Conservation (phyloP, 2,113 vertebrate species). For the Scolopax mira region DNA sequence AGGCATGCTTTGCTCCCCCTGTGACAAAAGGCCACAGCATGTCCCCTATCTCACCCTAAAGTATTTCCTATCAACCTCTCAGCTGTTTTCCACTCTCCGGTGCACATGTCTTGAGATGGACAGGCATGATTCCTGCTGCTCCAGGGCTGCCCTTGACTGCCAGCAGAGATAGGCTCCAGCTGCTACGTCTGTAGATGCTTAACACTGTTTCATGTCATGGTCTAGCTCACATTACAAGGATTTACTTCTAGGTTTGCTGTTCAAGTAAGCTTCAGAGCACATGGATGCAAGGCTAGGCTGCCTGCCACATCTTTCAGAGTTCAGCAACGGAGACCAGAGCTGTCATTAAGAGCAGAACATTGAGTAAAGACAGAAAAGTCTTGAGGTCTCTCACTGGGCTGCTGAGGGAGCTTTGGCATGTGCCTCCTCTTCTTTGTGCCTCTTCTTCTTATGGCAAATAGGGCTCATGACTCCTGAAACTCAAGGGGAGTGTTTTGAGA, state of each 20-base stretch:
- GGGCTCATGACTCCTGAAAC: background rate
- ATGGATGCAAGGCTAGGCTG: background rate
- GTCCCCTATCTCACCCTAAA: background rate
- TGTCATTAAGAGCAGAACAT: background rate
- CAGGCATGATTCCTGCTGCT: background rate
- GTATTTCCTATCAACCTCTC: background rate
- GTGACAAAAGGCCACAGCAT: background rate
- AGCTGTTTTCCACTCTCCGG: background rate
- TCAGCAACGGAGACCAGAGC: rapidly evolving
- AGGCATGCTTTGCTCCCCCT: background rate
- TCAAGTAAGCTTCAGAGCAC: background rate
- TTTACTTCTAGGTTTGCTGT: background rate
- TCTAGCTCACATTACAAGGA: background rate
- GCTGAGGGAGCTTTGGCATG: background rate
- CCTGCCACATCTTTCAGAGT: background rate
- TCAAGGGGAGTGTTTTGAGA: background rate
- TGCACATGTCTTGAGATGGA: background rate
- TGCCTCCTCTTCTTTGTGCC: background rate
- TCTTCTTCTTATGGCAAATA: background rate
- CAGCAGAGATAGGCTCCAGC: background rate
- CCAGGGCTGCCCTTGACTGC: background rate
- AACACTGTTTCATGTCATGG: background rate
- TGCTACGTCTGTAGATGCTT: background rate
- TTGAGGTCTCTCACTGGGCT: background rate
- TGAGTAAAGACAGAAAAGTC: background rate